Conservation (phyloP, 2,113 vertebrate species). For the Athene noctua region DNA sequence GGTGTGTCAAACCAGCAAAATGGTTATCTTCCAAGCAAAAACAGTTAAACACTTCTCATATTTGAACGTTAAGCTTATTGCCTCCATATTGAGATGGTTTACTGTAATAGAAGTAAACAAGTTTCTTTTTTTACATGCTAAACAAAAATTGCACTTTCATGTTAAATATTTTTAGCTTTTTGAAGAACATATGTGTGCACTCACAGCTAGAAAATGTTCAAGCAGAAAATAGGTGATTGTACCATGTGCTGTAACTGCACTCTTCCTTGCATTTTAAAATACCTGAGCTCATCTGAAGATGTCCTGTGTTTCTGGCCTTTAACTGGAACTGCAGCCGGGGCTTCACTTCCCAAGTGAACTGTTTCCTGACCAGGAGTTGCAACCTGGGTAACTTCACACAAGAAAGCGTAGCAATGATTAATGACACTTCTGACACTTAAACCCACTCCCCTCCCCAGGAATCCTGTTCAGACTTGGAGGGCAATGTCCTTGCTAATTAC, state of each 20-base stretch:
- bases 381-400: background rate
- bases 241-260: background rate
- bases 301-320: background rate
- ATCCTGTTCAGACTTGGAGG: background rate
- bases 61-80: background rate
- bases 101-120: background rate
- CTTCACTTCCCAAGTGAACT: background rate
- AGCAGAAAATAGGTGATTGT: background rate
- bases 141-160: background rate
- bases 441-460: background rate
- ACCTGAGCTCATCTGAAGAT: background rate
- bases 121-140: background rate
- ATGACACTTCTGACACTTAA: background rate
- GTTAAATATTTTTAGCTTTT: background rate
- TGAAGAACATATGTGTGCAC: background rate
- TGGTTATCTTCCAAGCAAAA: background rate
- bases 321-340: background rate
- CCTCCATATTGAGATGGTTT: background rate
- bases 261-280: constrained; percentile 10
- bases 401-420: background rate
- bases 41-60: background rate
- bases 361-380: background rate
- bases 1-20: background rate
- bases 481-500: background rate
- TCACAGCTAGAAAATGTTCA: background rate